phyloP scores from a whole-genome alignment of 2,888 invertebrate species.

The Alentia gelatinosa region DNA sequence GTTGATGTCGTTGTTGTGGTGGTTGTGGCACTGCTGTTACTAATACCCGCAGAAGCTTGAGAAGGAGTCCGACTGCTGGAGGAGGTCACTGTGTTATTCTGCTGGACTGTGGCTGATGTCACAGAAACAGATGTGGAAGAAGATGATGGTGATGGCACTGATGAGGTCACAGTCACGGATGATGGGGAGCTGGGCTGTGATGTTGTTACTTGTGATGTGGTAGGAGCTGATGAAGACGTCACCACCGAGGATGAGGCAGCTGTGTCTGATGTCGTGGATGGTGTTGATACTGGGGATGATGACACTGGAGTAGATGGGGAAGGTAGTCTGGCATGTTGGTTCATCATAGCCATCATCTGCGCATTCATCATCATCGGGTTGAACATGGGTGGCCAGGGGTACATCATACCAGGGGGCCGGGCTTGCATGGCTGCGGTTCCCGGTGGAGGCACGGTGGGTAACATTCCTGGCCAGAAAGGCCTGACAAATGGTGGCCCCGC shows the following conservation, averaged over 20 bases:
- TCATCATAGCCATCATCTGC: slow-evolving; percentile 46
- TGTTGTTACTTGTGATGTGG: background rate
- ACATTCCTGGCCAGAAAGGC: slow-evolving; percentile 48
- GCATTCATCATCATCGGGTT: slow-evolving; percentile 35
- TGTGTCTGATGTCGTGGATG: background rate
- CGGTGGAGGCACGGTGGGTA: background rate
- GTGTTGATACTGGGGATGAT: background rate
- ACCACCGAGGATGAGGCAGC: background rate
- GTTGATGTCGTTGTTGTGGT: background rate
- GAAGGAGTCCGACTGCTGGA: too few relatives aligned
- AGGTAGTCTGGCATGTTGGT: background rate
- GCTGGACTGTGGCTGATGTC: too few relatives aligned
- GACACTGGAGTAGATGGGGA: background rate
- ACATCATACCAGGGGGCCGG: background rate
- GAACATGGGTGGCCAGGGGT: slow-evolving; percentile 21
- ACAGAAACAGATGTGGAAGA: too few relatives aligned
- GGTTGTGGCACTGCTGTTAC: background rate
- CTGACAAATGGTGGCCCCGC: background rate
- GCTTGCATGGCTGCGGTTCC: background rate
- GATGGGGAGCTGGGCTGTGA: background rate
- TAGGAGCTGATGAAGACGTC: background rate
- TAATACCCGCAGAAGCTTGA: too few relatives aligned
- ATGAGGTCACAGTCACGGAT: background rate
- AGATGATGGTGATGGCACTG: background rate
- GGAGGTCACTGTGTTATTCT: too few relatives aligned